Base-by-base conservation (phyloP, 2,888 invertebrate genomes). In the Biston stratarius region DNA sequence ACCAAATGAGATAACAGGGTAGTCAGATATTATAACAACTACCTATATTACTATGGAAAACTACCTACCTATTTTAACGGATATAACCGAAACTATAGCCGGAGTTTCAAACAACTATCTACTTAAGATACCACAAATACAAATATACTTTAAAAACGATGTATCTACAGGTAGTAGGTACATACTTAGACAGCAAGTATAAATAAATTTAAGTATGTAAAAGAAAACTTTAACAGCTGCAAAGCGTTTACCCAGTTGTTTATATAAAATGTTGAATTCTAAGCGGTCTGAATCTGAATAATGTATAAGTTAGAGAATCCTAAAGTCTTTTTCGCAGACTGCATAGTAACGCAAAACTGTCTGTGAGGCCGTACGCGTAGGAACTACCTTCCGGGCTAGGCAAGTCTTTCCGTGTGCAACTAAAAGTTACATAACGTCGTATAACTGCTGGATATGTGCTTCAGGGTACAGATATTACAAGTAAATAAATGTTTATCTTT, bases 321-420 rank as follows among this genome's bases (percentile, higher is more conserved):
- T 48, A 53, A 58, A 78, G 75, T 80, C n/a, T 81, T 83, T 82
- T 81, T 79, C 78, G 80, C 74, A 82, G 82, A 74, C 77, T 67
- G 76, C 79, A 78, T 78, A 33, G 45, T 6, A n/a, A 9, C 2
- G 48, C 36, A 8, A 7, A 72, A 70, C 64, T 61, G 61, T 69
- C 72, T 67, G 67, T 62, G 64, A 67, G 53, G 73, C 70, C 72
- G 70, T 82, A 80, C 52, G 58, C 67, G 53, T 62, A 84, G 88
- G 87, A 88, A 88, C 86, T 80, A 78, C 79, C 83, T 88, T 90
- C 88, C 89, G 86, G 67, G 15, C 40, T 14, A 47, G 38, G 15
- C 34, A 44, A 61, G 49, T 49, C 40, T 7, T 48, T 48, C 24
- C 34, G 6, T n/a, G 51, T 51, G n/a, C n/a, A 34, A n/a, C n/a